Conservation (phyloP, 2,888 invertebrate species). For the Pristionchus japonicus region DNA sequence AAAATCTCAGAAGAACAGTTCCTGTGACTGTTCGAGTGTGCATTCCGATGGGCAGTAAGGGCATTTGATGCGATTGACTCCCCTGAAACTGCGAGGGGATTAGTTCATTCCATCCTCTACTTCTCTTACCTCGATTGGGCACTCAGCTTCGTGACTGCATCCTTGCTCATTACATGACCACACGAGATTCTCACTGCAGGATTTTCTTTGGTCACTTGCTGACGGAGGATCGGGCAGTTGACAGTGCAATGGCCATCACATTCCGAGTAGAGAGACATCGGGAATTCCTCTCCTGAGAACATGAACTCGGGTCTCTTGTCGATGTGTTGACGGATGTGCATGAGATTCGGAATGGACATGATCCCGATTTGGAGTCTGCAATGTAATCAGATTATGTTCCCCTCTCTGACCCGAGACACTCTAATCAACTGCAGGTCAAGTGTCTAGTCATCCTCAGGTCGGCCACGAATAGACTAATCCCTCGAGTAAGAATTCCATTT, state of each 20-base stretch:
- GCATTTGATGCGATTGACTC: conserved; percentile 89
- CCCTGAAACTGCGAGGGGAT: not conserved
- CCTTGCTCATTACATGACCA: conserved; percentile 97
- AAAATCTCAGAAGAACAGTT: conserved; percentile 84
- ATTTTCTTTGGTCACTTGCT: conserved; percentile 94
- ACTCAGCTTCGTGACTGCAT: conserved; percentile 91
- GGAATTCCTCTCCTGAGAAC: conserved; percentile 94
- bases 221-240: conserved; percentile 96
- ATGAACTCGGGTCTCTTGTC: conserved; percentile 81
- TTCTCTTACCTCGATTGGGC: not conserved
- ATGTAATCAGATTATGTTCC: conserved; percentile 47
- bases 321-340: conserved; percentile 82
- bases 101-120: not conserved
- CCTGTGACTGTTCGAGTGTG: conserved; percentile 90
- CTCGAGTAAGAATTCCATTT: no score
- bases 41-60: conserved; percentile 99
- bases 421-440: not conserved
- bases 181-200: conserved; percentile 97
- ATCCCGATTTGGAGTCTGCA: conserved; percentile 90
- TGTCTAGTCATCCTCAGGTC: not conserved
- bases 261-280: conserved; percentile 82
- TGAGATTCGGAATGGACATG: conserved; percentile 91
- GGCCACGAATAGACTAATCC: not conserved
- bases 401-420: not conserved
- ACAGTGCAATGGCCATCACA: conserved; percentile 97